Evolutionary conservation across 1,140 invertebrate genomes (phyloP), one percentile per base, ranked within the genome.

Genomic region (Ooceraea biroi): DNA sequence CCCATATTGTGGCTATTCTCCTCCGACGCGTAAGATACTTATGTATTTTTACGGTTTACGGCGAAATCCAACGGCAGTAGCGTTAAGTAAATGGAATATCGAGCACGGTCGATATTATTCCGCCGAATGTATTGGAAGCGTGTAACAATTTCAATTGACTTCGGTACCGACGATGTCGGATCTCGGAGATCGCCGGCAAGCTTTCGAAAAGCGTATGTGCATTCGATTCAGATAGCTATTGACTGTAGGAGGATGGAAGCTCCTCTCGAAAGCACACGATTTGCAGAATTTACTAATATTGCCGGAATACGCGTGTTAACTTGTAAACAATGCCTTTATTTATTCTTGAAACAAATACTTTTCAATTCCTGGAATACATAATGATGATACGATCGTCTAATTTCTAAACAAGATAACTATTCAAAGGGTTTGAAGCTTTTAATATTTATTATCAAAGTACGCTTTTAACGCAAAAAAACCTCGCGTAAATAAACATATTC

Each of bases 131-230:
- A 76, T 76, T 76, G 58, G n/a, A 65, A 50, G 3, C 17, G 25
- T 65, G 58, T 77, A 77, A 77, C n/a, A 14, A 77, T 65, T 77
- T 65, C 60, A 66, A 77, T 77, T 36, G 73, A 65, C 60, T 66
- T 14, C 65, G 27, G n/a, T 44, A n/a, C 36, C 8, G 44, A 14
- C 44, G 2, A 36, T 76, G 19, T 63, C 44, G 41, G 25, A 76
- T 63, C 36, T 17, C 25, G 7, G 60, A 7, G n/a, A 76, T 60
- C 19, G 36, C 22, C 41, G 17, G 17, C 11, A 8, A 46, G 1
- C 27, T 65, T 77, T 36, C 14, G 19, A 36, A 44, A 66, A 36
- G 65, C 10, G 0, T 36, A 30, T 25, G 25, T 76, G 11, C 48
- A 65, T 76, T 76, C 25, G n/a, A 22, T 36, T 77, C 14, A 14